phyloP scores from a whole-genome alignment of 2,113 vertebrate species.

The Anoura caudifer region DNA sequence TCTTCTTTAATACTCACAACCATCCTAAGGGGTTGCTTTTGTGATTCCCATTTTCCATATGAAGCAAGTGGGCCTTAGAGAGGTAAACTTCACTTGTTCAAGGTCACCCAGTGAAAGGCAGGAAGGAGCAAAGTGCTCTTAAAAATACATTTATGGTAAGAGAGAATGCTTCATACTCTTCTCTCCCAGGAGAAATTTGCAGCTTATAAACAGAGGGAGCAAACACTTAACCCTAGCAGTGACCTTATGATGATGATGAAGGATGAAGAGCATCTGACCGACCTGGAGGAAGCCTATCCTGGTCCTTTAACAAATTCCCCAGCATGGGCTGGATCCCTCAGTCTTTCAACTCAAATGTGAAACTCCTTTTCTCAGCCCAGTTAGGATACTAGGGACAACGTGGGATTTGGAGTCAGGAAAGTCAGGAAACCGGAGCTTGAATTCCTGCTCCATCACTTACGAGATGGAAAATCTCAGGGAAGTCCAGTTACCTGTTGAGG shows the following conservation, averaged over 20 bases:
- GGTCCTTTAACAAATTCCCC: fast-evolving
- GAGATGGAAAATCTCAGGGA: neutral
- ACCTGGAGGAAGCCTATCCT: neutral
- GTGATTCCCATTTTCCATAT: neutral
- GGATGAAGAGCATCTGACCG: neutral
- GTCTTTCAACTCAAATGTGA: neutral
- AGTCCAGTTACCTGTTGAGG: neutral
- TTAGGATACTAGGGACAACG: neutral
- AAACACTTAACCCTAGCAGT: neutral
- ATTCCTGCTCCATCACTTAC: neutral
- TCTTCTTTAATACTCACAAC: neutral
- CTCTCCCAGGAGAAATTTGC: neutral
- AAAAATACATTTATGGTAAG: neutral
- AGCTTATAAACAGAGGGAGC: neutral
- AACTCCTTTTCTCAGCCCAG: neutral
- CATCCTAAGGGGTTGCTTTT: neutral
- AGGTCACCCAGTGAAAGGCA: neutral
- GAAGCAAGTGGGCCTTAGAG: neutral
- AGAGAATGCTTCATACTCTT: neutral
- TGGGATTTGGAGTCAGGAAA: neutral
- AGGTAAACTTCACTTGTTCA: neutral
- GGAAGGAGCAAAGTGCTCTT: neutral
- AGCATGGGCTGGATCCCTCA: fast-evolving
- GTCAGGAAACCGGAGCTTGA: neutral
- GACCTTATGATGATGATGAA: neutral